Base-by-base conservation (phyloP, 2,888 invertebrate species). In the Vanessa cardui region DNA sequence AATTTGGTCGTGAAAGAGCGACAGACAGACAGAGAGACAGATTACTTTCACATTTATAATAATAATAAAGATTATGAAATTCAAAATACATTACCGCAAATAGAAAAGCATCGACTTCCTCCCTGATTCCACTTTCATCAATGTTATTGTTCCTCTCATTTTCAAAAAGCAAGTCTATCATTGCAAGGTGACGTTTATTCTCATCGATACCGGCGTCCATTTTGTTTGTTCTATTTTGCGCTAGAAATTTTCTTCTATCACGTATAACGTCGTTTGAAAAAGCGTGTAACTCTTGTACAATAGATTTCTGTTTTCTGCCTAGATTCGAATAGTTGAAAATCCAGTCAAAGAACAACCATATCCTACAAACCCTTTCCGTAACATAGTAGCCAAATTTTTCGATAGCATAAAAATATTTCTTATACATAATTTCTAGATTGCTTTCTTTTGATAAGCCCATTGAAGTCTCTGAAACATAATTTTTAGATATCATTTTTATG, bases 71-170 rank as follows among this genome's bases (percentile, higher is more conserved):
- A n/a, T n/a, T 12, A 56, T 39, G 1, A 56, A 56, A n/a, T 18
- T 31, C n/a, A 12, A 46, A 46, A 46, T 52, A 45, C 20, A n/a
- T 47, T 33, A 65, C 65, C 52, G 50, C 65, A 52, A 65, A 65
- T 5, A 65, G 31, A 65, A 65, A 65, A 26, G 65, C 52, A n/a
- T 65, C 59, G 20, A 65, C 31, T 60, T 65, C 65, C 60, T 65
- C 65, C 15, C 59, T 65, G 15, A 60, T 60, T n/a, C 65, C 59
- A 15, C 1, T 44, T 60, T 52, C 65, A 46, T 65, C 65, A 26
- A 65, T 65, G 46, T 65, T 44, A 44, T 45, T 44, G n/a, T 21
- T 49, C 2, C 16, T 60, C 45, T 65, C 59, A 49, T 65, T 65
- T 59, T 59, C 26, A 58, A 65, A 65, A 8, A 65, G 65, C 33